phyloP scores from a whole-genome alignment of 2,888 invertebrate genomes.

The Chironomus riparius region DNA sequence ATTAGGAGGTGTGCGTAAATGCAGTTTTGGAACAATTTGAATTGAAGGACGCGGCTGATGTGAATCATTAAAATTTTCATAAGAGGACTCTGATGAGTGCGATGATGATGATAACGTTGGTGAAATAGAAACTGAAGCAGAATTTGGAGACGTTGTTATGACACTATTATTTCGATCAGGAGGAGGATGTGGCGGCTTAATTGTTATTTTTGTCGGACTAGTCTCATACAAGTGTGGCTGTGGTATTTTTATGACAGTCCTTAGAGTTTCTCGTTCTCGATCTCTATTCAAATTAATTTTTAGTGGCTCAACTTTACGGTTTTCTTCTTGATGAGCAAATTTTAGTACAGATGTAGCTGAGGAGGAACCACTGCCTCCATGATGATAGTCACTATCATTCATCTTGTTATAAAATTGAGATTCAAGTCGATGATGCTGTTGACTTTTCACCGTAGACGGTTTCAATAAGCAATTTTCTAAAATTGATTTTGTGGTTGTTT shows the following conservation, averaged over 20 bases:
- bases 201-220: conserved; percentile 12
- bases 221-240: neutral
- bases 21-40: conserved; percentile 19
- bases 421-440: conserved; percentile 18
- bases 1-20: conserved; percentile 8
- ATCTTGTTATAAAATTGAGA: conserved; percentile 13
- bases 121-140: conserved; percentile 9
- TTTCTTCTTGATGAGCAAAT: conserved; percentile 24
- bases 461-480: conserved; percentile 23
- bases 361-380: neutral
- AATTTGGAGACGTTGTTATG: neutral
- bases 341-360: conserved; percentile 5
- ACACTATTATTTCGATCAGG: neutral
- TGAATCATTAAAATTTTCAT: conserved; percentile 5
- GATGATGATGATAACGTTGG: conserved; percentile 21
- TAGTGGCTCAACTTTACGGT: conserved; percentile 40
- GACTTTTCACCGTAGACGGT: conserved; percentile 7
- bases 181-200: neutral
- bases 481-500: conserved; percentile 17
- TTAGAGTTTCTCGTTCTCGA: conserved; percentile 30
- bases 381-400: conserved; percentile 20
- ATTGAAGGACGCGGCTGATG: neutral
- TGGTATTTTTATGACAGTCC: conserved; percentile 29
- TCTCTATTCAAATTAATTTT: conserved; percentile 38
- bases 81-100: conserved; percentile 3